A percentile compares a stretch with the other conserved stretches of the same genome.
phyloP scores from a whole-genome alignment of 2,113 vertebrate species.

The Pogona vitticeps region DNA sequence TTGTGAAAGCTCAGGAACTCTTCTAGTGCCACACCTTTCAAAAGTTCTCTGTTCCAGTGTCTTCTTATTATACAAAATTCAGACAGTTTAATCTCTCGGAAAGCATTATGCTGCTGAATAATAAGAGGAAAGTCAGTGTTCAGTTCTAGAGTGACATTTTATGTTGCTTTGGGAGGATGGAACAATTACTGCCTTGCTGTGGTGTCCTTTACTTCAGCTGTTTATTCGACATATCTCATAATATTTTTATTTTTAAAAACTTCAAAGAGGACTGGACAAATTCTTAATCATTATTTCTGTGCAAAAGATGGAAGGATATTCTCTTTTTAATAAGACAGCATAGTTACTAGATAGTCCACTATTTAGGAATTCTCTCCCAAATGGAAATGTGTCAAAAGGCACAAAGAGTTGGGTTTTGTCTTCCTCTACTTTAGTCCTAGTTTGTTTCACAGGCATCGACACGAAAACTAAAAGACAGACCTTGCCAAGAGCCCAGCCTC shows the following conservation, averaged over 20 bases:
- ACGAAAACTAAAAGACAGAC: slow-evolving; percentile 34
- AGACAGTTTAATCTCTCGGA: not conserved
- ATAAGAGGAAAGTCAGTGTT: not conserved
- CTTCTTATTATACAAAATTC: not conserved
- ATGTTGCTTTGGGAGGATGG: not conserved
- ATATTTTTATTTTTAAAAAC: not conserved
- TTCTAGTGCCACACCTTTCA: not conserved
- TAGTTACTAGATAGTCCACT: not conserved
- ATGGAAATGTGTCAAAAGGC: not conserved
- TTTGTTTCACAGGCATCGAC: slow-evolving; percentile 50
- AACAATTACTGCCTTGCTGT: not conserved
- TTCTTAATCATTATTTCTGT: not conserved
- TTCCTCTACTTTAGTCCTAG: not conserved
- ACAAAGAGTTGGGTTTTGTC: not conserved
- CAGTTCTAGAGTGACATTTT: not conserved
- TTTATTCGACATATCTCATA: not conserved
- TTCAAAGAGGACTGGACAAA: not conserved
- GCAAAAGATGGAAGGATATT: not conserved
- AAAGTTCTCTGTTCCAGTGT: not conserved
- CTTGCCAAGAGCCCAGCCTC: slow-evolving; percentile 18
- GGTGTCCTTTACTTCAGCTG: not conserved
- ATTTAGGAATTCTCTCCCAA: not conserved
- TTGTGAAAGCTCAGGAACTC: not conserved
- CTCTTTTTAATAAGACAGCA: not conserved
- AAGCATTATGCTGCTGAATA: not conserved